Evolutionary conservation across 2,797 vertebrate species (phyloP).

Genomic region (Brachymystax lenok): DNA sequence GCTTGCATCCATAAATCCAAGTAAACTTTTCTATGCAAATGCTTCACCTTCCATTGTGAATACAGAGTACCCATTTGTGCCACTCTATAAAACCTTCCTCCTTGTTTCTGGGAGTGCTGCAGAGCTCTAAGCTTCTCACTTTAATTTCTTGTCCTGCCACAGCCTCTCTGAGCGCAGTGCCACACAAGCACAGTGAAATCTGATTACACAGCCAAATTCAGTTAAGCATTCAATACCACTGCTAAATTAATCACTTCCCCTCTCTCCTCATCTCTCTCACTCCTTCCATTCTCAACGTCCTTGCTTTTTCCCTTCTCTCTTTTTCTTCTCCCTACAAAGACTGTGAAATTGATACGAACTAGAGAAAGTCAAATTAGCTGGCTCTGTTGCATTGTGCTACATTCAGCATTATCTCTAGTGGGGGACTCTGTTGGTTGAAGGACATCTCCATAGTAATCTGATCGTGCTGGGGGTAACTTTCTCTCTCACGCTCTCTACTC

Average conservation of each 20-base stretch:
- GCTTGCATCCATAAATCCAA: not conserved
- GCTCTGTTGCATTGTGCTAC: not conserved
- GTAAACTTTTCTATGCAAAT: not conserved
- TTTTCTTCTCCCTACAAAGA: not conserved
- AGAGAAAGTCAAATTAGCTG: conserved; percentile 17
- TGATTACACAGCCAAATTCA: conserved; percentile 47
- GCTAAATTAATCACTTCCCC: conserved; percentile 40
- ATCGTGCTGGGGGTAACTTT: conserved; percentile 1
- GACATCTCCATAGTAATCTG: conserved; percentile 36
- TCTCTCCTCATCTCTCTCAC: conserved; percentile 10
- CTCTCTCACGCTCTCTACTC: not conserved
- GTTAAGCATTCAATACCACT: conserved; percentile 57
- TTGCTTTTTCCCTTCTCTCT: not conserved
- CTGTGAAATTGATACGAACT: conserved; percentile 27
- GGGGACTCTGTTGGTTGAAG: conserved; percentile 37
- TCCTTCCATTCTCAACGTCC: conserved; percentile 16
- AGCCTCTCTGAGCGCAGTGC: conserved; percentile 24
- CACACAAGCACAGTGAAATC: conserved; percentile 45
- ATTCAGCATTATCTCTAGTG: conserved; percentile 26
- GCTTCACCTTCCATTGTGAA: not conserved
- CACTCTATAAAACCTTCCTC: not conserved
- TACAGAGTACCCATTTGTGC: not conserved
- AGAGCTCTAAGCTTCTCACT: conserved; percentile 41
- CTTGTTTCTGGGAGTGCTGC: not conserved
- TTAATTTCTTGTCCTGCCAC: conserved; percentile 47